A percentile compares a stretch with the other conserved stretches of the same genome.
These are phyloP conservation scores for Melangyna quadrimaculata DNA, from an alignment of 2,888 invertebrate genomes.

Conservation along the genomic window DNA sequence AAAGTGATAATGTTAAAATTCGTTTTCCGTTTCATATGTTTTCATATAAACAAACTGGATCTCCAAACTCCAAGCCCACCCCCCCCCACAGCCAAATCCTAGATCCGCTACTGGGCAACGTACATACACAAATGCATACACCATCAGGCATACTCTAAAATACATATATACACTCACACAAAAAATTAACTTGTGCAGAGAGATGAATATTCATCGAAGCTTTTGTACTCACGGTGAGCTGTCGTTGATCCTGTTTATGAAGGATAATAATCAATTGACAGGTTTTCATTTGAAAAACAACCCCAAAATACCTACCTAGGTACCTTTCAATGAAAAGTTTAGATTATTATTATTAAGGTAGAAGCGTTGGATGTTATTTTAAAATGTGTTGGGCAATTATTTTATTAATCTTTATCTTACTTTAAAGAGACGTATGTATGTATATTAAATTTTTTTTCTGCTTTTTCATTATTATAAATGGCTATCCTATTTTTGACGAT, in stretches of 20 bases:
- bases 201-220: constrained; percentile 61
- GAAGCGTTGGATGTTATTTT: background rate
- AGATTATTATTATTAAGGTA: background rate
- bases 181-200: background rate
- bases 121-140: background rate
- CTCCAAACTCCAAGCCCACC: too few relatives aligned
- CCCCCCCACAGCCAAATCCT: too few relatives aligned
- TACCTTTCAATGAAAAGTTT: constrained; percentile 1
- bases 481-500: constrained; percentile 72
- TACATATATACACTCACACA: background rate
- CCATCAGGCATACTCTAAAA: too few relatives aligned
- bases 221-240: background rate
- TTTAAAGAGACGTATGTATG: background rate
- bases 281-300: constrained; percentile 44
- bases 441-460: background rate
- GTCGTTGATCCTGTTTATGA: constrained; percentile 61
- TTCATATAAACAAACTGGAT: too few relatives aligned
- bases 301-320: background rate
- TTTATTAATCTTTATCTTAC: background rate
- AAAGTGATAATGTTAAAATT: too few relatives aligned
- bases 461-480: too few relatives aligned
- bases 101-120: too few relatives aligned
- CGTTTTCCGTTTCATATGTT: too few relatives aligned
- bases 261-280: constrained; percentile 58
- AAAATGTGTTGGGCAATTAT: background rate